Evolutionary conservation across 1,140 invertebrate genomes (phyloP).

Genomic region (Orchesella cincta): DNA sequence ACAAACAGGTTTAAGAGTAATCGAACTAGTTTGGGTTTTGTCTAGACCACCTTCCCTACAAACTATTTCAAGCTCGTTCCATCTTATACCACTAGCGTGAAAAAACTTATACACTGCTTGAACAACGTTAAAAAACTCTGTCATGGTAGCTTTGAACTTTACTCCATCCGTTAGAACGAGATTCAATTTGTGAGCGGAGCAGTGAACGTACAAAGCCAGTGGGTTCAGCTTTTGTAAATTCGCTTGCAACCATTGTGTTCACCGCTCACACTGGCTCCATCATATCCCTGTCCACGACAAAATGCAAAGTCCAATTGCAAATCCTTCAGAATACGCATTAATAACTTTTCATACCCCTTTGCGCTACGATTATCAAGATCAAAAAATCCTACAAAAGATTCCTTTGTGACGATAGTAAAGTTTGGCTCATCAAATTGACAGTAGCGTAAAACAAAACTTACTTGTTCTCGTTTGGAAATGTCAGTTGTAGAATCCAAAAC

Average conservation of each 20-base stretch:
- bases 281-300: slow-evolving; percentile 49
- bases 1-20: background rate
- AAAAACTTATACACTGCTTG: slow-evolving; percentile 50
- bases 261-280: slow-evolving; percentile 50
- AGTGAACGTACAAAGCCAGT: slow-evolving; percentile 41
- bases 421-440: background rate
- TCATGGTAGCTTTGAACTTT: slow-evolving; percentile 42
- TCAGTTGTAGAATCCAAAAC: slow-evolving; percentile 46
- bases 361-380: background rate
- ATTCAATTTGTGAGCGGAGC: slow-evolving; percentile 45
- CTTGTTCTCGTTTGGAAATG: slow-evolving; percentile 44
- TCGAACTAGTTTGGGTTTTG: background rate
- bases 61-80: background rate
- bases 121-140: slow-evolving; percentile 42
- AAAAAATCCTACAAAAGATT: background rate
- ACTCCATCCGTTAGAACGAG: slow-evolving; percentile 39
- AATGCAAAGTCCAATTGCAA: slow-evolving; percentile 42
- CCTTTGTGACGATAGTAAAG: background rate
- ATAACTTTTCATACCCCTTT: background rate
- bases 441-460: slow-evolving; percentile 39
- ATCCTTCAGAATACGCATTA: slow-evolving; percentile 30
- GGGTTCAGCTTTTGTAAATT: slow-evolving; percentile 37
- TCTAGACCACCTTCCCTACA: background rate
- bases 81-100: background rate
- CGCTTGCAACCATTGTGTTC: slow-evolving; percentile 47